Evolutionary conservation across 2,888 invertebrate genomes (phyloP).

Genomic region (Antheraea assamensis): DNA sequence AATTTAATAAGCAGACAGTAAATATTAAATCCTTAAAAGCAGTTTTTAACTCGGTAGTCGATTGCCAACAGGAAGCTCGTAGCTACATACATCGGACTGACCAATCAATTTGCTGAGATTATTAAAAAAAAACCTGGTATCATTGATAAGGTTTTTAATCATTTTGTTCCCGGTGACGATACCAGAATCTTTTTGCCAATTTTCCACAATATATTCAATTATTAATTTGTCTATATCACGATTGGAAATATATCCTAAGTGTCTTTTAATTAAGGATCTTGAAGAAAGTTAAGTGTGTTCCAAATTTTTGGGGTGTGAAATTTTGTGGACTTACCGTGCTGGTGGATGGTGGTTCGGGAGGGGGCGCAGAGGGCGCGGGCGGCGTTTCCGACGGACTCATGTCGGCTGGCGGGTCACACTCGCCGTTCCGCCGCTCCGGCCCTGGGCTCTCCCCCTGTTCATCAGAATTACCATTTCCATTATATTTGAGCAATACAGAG

Average conservation of each 20-base stretch:
- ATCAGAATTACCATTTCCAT: background rate
- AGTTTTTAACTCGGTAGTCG: background rate
- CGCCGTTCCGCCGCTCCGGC: slow-evolving; percentile 74
- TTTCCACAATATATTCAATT: too few species aligned
- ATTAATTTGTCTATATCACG: too few species aligned
- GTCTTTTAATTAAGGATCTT: background rate
- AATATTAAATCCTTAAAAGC: background rate
- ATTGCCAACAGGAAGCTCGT: background rate
- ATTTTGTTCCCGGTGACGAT: background rate
- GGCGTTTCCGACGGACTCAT: slow-evolving; percentile 62
- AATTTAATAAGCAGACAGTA: background rate
- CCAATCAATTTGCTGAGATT: too few species aligned
- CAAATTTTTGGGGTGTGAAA: background rate
- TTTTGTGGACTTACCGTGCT: slow-evolving; percentile 35
- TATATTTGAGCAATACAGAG: too few species aligned
- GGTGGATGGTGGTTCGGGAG: slow-evolving; percentile 46
- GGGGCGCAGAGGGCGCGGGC: slow-evolving; percentile 57
- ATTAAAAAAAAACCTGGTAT: background rate
- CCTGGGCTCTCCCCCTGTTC: slow-evolving; percentile 74
- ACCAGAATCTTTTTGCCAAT: too few species aligned
- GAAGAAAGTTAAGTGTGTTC: background rate
- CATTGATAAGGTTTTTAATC: background rate
- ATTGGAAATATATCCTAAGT: too few species aligned
- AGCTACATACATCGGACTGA: background rate
- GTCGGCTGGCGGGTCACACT: slow-evolving; percentile 56